Conservation (phyloP, 2,888 invertebrate genomes). For the Archaeoteleia sp. region DNA sequence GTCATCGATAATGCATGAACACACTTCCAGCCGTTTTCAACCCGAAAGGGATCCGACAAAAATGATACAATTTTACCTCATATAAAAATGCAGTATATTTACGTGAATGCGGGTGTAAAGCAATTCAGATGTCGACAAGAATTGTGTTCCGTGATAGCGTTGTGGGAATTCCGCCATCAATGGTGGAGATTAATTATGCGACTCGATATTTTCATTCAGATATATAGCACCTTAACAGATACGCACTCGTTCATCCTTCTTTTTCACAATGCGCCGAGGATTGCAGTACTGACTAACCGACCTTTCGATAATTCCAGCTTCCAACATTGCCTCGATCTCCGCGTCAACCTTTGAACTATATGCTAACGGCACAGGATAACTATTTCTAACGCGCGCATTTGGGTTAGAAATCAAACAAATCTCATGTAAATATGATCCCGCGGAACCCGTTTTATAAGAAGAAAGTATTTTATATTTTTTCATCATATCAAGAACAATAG, state of each 20-base stretch:
- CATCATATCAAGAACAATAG: no score
- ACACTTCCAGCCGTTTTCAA: slow-evolving; percentile 56
- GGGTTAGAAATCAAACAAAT: neutral
- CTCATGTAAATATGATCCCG: neutral
- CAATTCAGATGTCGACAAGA: no score
- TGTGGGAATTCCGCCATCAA: neutral
- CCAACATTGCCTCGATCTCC: neutral
- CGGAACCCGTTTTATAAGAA: neutral
- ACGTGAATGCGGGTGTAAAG: slow-evolving; percentile 31
- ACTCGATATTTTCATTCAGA: neutral
- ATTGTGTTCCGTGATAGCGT: no score
- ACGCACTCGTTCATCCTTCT: neutral
- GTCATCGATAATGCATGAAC: no score
- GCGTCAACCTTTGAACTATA: no score
- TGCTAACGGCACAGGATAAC: no score
- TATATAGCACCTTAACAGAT: neutral
- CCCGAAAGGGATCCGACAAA: no score
- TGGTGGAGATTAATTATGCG: neutral
- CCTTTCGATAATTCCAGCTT: neutral
- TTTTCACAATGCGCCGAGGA: neutral
- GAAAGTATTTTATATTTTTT: neutral
- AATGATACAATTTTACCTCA: no score
- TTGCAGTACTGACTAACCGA: neutral
- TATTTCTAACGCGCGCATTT: neutral
- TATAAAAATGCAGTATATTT: slow-evolving; percentile 52